phyloP scores from a whole-genome alignment of 2,888 invertebrate species.

The Erebia epiphron region DNA sequence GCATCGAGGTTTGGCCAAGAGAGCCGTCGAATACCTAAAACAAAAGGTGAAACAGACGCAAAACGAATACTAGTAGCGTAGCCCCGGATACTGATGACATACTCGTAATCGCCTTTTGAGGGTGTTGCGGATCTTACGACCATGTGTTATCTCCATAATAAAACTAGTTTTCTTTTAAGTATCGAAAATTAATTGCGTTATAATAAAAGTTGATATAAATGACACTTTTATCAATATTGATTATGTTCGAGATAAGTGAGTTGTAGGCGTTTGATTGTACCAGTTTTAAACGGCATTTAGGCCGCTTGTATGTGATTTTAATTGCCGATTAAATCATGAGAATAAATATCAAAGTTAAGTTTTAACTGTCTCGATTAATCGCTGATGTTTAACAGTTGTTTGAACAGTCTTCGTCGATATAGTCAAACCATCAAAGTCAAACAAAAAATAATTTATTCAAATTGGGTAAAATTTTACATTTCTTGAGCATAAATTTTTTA shows the following conservation, averaged over 20 bases:
- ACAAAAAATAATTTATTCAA: too few relatives aligned
- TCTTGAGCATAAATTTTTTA: too few relatives aligned
- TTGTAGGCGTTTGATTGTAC: slow-evolving; percentile 10
- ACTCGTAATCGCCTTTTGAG: too few relatives aligned
- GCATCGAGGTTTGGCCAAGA: too few relatives aligned
- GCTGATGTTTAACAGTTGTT: slow-evolving; percentile 2
- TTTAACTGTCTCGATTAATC: slow-evolving; percentile 1
- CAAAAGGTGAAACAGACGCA: too few relatives aligned
- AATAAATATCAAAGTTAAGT: slow-evolving; percentile 3
- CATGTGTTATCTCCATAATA: slow-evolving; percentile 2
- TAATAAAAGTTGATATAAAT: slow-evolving; percentile 22
- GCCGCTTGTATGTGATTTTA: slow-evolving; percentile 4
- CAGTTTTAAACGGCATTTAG: background rate
- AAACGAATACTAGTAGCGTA: too few relatives aligned
- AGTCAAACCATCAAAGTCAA: too few relatives aligned
- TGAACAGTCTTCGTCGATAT: too few relatives aligned
- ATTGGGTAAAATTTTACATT: too few relatives aligned
- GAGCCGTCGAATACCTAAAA: too few relatives aligned
- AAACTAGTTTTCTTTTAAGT: slow-evolving; percentile 23
- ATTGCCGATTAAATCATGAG: slow-evolving; percentile 2
- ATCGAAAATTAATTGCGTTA: slow-evolving; percentile 32
- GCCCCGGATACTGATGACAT: too few relatives aligned
- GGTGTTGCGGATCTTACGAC: background rate
- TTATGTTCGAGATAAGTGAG: slow-evolving; percentile 13
- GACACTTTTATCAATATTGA: slow-evolving; percentile 13